A percentile compares a stretch with the other conserved stretches of the same genome.
phyloP scores from a whole-genome alignment of 2,113 vertebrate species.

The Dasypus novemcinctus region DNA sequence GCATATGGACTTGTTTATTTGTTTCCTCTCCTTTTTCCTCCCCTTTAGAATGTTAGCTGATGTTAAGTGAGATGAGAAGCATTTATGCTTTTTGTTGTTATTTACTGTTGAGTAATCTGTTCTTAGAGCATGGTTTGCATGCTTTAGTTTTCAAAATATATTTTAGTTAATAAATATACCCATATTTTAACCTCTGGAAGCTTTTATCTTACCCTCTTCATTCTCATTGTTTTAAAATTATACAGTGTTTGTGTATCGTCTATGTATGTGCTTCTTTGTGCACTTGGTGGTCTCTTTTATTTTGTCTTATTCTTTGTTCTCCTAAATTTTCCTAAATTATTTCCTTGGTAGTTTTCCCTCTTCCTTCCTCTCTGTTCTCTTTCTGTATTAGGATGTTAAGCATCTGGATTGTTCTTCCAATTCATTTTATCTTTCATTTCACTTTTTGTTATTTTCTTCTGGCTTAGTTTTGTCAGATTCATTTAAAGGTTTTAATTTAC shows the following conservation, averaged over 20 bases:
- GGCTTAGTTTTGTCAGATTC: neutral
- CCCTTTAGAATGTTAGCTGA: too few species aligned
- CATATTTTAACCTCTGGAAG: too few species aligned
- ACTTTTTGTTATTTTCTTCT: neutral
- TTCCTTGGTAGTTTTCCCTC: neutral
- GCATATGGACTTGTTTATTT: too few species aligned
- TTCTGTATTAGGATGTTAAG: neutral
- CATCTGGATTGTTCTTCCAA: neutral
- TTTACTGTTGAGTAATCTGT: too few species aligned
- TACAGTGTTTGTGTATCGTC: neutral
- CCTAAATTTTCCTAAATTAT: neutral
- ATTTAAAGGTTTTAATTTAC: neutral
- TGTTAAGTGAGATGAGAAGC: too few species aligned
- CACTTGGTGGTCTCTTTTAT: neutral
- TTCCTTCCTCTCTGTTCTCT: neutral
- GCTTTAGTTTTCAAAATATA: too few species aligned
- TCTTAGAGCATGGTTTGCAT: too few species aligned
- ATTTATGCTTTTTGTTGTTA: too few species aligned
- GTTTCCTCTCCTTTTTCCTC: too few species aligned
- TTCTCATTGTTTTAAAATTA: neutral
- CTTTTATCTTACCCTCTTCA: too few species aligned
- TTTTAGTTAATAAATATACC: too few species aligned
- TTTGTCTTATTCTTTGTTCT: neutral
- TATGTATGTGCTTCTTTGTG: neutral
- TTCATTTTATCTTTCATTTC: neutral